Evolutionary conservation across 2,113 vertebrate genomes (phyloP), one percentile per base, ranked within the genome.

Genomic region (Thermophis baileyi): DNA sequence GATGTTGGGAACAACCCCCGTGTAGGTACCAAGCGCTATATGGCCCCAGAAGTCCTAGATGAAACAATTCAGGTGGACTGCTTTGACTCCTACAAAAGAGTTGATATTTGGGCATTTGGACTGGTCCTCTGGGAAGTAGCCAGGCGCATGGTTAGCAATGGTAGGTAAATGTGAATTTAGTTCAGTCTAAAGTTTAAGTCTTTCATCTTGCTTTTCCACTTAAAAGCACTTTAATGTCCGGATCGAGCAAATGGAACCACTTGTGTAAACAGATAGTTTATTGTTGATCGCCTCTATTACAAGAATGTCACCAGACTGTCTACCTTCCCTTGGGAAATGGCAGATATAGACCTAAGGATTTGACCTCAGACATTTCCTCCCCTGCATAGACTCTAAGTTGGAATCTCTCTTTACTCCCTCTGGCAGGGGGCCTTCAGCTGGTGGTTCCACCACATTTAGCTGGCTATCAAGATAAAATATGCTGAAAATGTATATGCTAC

Each of bases 41-140:
- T 99, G 99, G 99, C 99, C 1, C 99, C 99, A 0, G 99, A 99
- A 69, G 99, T 99, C 46, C 95, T 99, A 40, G 99, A 99, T 9
- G 99, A 99, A 96, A 98, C 98, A 0, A 99, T 99, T 96, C 99
- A 99, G 96, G 99, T 98, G 69, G 99, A 99, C 97, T 99, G 99
- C 95, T 99, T 99, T 0, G 99, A 99, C 97, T 99, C 99, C 46
- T 99, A 98, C 94, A 99, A 99, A 95, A 97, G 99, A 47, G 99
- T 99, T 10, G 99, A 99, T 93, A 99, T 99, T 97, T 99, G 98
- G 98, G 99, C 99, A 40, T 98, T 99, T 16, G 99, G 99, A 89
- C 98, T 99, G n/a, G 99, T 99, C 49, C 97, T 99, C 9, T 99
- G 99, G 99, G 99, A 99, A 92, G 98, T 99, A 2, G 99, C 99